phyloP scores from a whole-genome alignment of 2,888 invertebrate genomes.

The Lithophane socia region DNA sequence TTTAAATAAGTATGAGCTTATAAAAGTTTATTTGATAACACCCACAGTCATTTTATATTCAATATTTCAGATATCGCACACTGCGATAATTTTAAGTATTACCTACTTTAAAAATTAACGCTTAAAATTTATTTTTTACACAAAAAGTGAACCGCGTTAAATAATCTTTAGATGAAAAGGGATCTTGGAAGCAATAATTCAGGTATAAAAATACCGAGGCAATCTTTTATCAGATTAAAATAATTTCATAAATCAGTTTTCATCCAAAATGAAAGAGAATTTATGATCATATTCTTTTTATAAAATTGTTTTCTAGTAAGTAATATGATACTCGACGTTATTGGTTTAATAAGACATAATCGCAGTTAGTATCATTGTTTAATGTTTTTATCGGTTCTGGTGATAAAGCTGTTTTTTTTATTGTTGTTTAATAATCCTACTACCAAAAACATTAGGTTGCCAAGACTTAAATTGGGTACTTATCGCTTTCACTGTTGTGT shows the following conservation, averaged over 20 bases:
- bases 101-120: not conserved
- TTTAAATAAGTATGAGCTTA: not conserved
- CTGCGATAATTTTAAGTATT: slow-evolving; percentile 5
- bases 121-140: not conserved
- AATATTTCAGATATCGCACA: not conserved
- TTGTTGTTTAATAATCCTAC: no score
- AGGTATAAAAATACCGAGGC: slow-evolving; percentile 62
- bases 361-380: not conserved
- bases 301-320: slow-evolving; percentile 51
- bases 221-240: slow-evolving; percentile 69
- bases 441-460: no score
- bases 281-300: slow-evolving; percentile 64
- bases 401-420: not conserved
- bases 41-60: not conserved
- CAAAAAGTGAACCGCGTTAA: slow-evolving; percentile 36
- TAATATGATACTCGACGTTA: slow-evolving; percentile 52
- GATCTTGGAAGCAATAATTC: slow-evolving; percentile 60
- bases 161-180: slow-evolving; percentile 54
- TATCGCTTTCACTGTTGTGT: no score
- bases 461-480: no score
- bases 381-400: not conserved
- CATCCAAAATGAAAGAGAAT: slow-evolving; percentile 60
- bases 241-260: slow-evolving; percentile 66
- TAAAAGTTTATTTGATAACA: not conserved
- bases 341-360: slow-evolving; percentile 45